A percentile compares a stretch with the other conserved stretches of the same genome.
phyloP scores from a whole-genome alignment of 2,888 invertebrate genomes.

The Drosophila borealis region DNA sequence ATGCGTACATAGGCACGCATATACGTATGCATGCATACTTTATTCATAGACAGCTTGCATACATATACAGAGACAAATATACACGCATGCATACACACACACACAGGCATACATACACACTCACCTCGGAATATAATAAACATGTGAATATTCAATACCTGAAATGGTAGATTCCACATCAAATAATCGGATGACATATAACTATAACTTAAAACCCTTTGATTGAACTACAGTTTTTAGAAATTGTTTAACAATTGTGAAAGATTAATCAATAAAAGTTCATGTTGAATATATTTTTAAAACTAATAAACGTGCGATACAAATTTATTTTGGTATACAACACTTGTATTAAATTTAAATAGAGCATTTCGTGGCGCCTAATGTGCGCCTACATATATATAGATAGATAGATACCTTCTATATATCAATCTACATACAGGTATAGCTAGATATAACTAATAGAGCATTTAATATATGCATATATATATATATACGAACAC shows the following conservation, averaged over 20 bases:
- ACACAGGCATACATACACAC: no score
- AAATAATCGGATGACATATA: no score
- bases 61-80: no score
- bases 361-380: conserved; percentile 23
- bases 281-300: conserved; percentile 52
- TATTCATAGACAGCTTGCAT: no score
- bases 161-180: no score
- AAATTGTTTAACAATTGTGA: no score
- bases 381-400: not conserved
- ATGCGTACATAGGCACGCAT: no score
- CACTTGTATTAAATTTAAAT: conserved; percentile 16
- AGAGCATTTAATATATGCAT: conserved; percentile 30
- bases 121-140: no score
- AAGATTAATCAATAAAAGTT: not conserved
- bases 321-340: conserved; percentile 13
- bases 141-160: no score
- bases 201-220: no score
- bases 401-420: not conserved
- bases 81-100: no score
- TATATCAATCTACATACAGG: conserved; percentile 8
- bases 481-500: conserved; percentile 12
- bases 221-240: not conserved
- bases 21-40: no score
- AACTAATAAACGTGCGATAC: conserved; percentile 61
- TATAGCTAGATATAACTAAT: conserved; percentile 19